Evolutionary conservation across 2,888 invertebrate species (phyloP).

Genomic region (Lepas anatifera): DNA sequence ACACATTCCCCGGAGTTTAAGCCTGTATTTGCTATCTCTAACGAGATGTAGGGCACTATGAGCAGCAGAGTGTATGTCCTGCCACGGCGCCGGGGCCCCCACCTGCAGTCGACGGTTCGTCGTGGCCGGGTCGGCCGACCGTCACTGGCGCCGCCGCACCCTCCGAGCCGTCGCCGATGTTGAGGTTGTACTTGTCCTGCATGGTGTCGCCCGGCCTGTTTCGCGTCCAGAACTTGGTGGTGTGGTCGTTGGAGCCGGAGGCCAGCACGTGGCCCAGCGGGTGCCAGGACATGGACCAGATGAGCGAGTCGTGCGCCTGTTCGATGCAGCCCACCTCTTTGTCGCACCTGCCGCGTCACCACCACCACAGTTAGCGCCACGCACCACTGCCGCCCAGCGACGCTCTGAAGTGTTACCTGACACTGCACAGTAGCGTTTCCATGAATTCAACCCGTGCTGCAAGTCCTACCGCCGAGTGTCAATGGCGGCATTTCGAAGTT

Average conservation of each 20-base stretch:
- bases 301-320: conserved; percentile 97
- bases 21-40: too few relatives aligned
- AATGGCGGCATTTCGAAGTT: too few relatives aligned
- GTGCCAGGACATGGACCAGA: conserved; percentile 99
- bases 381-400: too few relatives aligned
- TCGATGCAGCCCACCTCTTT: conserved; percentile 97
- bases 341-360: conserved; percentile 54
- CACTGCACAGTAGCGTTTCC: too few relatives aligned
- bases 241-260: conserved; percentile 99
- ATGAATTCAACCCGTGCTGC: too few relatives aligned
- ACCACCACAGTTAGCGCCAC: background rate
- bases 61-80: too few relatives aligned
- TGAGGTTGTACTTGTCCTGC: conserved; percentile 95
- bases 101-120: background rate
- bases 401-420: too few relatives aligned
- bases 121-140: background rate
- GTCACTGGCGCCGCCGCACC: background rate
- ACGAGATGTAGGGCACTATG: too few relatives aligned
- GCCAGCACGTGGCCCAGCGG: conserved; percentile 96
- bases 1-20: too few relatives aligned
- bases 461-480: too few relatives aligned
- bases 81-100: background rate
- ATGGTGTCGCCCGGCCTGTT: conserved; percentile 96
- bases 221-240: conserved; percentile 97
- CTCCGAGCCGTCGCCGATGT: conserved; percentile 72